Conservation (phyloP, 2,888 invertebrate species). For the Dryobotodes eremita region DNA sequence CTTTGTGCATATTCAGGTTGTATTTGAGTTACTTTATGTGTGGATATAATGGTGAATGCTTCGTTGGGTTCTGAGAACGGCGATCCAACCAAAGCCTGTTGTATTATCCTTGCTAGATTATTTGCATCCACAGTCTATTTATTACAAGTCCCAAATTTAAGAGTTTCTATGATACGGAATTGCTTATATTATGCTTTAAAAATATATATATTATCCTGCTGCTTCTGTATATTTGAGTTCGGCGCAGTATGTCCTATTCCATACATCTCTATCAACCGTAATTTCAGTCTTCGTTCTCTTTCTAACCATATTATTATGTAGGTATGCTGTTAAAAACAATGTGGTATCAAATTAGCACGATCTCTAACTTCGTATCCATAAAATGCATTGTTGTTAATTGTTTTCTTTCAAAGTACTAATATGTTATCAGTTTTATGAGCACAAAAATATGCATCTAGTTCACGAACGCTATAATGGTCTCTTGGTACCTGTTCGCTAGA, state of each 20-base stretch:
- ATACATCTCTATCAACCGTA: not conserved
- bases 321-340: conserved; percentile 1
- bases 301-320: not conserved
- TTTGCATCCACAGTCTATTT: conserved; percentile 3
- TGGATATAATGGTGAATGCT: conserved; percentile 46
- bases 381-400: conserved; percentile 13
- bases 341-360: conserved; percentile 8
- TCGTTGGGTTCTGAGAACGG: conserved; percentile 37
- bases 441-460: conserved; percentile 58
- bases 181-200: not conserved
- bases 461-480: conserved; percentile 53
- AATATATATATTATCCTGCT: not conserved
- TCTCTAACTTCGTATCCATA: conserved; percentile 7
- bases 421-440: conserved; percentile 44
- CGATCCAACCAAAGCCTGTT: conserved; percentile 26
- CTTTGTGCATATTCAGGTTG: conserved; percentile 42
- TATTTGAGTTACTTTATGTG: conserved; percentile 35
- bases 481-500: not conserved
- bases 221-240: not conserved
- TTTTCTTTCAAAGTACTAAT: conserved; percentile 22
- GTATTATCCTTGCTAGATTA: conserved; percentile 36
- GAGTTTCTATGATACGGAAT: not conserved
- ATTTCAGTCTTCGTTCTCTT: not conserved
- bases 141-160: not conserved
- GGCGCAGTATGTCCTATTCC: too few species aligned